Base-by-base conservation (phyloP, 2,797 vertebrate genomes). In the Limosa lapponica region DNA sequence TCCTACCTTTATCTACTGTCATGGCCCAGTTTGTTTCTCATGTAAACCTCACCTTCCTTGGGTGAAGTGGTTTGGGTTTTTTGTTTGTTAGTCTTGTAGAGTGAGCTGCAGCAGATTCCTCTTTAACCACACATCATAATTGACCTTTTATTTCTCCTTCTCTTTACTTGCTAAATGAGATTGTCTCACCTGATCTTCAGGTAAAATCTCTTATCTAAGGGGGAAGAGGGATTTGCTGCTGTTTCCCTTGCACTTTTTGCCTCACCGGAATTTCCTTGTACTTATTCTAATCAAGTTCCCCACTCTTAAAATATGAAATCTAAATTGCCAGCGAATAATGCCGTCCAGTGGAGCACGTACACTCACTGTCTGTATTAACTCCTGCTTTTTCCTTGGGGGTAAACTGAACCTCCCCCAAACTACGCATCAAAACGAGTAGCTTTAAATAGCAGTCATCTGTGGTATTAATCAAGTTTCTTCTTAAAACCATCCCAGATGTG, bases 401-500 rank as follows among this genome's bases (percentile, higher is more conserved):
- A 94, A 94, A 89, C 49, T 83, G 74, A 95, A 86, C 92, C 67
- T 93, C 87, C 85, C 72, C 78, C 61, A 82, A 91, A 93, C 46
- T 93, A 95, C 23, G 77, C 91, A 93, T 92, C 94, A 93, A 96
- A 97, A 95, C 10, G 70, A 96, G 89, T 59, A 70, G 54, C 92
- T 97, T 95, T 93, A 94, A 95, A 95, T 95, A 97, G 88, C 92
- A 88, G 79, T 96, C 91, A 89, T 97, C 95, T 94, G 95, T 95
- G 95, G 93, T 94, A 96, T 97, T 97, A 96, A 97, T 95, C 95
- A 96, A 97, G 89, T 97, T 97, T 93, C 94, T 95, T 95, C 94
- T 96, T 95, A 97, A 97, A 97, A 97, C 81, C 94, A 82, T 97
- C 95, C 96, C 97, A 97, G 96, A 97, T 97, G 96, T 97, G 94